phyloP scores from a whole-genome alignment of 2,797 vertebrate species.

The Moxostoma hubbsi region DNA sequence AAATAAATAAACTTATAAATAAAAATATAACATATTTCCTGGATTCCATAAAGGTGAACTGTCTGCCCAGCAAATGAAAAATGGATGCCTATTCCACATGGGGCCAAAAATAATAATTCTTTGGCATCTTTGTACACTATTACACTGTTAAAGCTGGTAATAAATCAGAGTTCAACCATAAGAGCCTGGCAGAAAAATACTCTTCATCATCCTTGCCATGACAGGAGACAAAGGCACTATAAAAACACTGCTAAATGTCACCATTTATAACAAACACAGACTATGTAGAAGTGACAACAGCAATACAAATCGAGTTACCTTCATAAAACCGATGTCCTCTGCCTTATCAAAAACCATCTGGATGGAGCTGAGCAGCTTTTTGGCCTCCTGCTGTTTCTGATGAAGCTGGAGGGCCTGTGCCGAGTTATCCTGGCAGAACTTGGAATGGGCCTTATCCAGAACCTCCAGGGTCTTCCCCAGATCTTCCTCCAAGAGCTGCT shows the following conservation, averaged over 20 bases:
- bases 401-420: conserved; percentile 92
- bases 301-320: conserved; percentile 72
- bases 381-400: conserved; percentile 95
- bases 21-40: conserved; percentile 2
- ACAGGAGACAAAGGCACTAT: conserved; percentile 26
- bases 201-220: conserved; percentile 6
- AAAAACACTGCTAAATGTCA: conserved; percentile 34
- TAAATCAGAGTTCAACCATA: conserved; percentile 27
- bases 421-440: conserved; percentile 96
- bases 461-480: conserved; percentile 94
- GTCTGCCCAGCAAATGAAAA: conserved; percentile 27
- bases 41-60: conserved; percentile 13
- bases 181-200: conserved; percentile 13
- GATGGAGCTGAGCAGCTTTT: conserved; percentile 96
- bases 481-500: conserved; percentile 97
- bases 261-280: conserved; percentile 32
- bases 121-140: conserved; percentile 8
- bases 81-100: conserved; percentile 5
- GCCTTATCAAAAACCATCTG: conserved; percentile 97
- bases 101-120: conserved; percentile 20
- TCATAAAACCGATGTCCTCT: conserved; percentile 99
- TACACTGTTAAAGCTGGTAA: conserved; percentile 2
- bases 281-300: conserved; percentile 9
- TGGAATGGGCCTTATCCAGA: conserved; percentile 94
- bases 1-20: neutral